phyloP scores from a whole-genome alignment of 2,113 vertebrate genomes.

The Brachyhypopomus occidentalis region DNA sequence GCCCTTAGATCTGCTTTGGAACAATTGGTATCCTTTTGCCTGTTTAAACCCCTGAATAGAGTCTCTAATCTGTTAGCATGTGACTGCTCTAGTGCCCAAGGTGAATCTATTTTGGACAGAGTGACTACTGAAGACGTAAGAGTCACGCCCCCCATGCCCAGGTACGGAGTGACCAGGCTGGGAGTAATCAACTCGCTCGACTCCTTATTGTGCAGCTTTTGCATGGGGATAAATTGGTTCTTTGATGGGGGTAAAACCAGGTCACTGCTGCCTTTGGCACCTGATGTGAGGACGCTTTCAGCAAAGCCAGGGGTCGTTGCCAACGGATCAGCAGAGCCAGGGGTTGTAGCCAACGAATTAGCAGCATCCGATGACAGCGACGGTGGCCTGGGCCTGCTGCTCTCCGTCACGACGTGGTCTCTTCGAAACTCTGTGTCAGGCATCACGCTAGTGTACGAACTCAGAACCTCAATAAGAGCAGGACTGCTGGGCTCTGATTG shows the following conservation, averaged over 20 bases:
- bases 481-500: constrained; percentile 22
- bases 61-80: constrained; percentile 45
- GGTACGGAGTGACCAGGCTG: constrained; percentile 26
- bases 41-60: constrained; percentile 35
- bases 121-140: constrained; percentile 32
- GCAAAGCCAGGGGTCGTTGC: constrained; percentile 26
- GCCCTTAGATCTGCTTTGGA: constrained; percentile 10
- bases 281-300: constrained; percentile 21
- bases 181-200: constrained; percentile 9
- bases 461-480: constrained; percentile 27
- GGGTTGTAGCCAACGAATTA: constrained; percentile 6
- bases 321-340: constrained; percentile 6
- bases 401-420: constrained; percentile 42
- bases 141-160: neutral
- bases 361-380: constrained; percentile 15
- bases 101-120: constrained; percentile 35
- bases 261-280: constrained; percentile 36
- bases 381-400: constrained; percentile 30
- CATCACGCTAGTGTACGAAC: constrained; percentile 27
- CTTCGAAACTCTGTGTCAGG: constrained; percentile 40
- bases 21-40: constrained; percentile 34
- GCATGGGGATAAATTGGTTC: constrained; percentile 34
- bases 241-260: constrained; percentile 40
- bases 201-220: constrained; percentile 1
- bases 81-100: constrained; percentile 31